Evolutionary conservation across 2,888 invertebrate species (phyloP).

Genomic region (Sicus ferrugineus): DNA sequence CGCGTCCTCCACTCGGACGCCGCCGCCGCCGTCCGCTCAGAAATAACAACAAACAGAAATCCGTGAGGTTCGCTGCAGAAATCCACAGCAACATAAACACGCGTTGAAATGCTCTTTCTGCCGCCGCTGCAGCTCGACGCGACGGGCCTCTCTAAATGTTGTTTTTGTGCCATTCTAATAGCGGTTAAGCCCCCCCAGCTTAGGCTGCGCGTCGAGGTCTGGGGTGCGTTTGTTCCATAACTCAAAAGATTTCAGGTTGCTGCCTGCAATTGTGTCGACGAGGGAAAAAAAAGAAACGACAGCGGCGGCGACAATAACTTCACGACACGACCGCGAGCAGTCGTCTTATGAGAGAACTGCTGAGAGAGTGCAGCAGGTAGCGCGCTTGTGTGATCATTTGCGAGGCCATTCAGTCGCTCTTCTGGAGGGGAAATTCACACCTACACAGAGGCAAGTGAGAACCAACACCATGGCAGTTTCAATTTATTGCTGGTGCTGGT

Average conservation of each 20-base stretch:
- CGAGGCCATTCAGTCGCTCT: not conserved
- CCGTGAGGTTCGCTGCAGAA: not conserved
- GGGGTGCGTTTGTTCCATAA: constrained; percentile 6
- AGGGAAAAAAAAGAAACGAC: not conserved
- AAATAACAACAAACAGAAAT: not conserved
- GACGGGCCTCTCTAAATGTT: constrained; percentile 29
- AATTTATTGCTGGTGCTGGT: not conserved
- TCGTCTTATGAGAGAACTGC: too few relatives aligned
- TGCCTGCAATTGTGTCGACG: not conserved
- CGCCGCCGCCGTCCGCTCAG: not conserved
- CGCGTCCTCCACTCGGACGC: not conserved
- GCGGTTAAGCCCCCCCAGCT: constrained; percentile 29
- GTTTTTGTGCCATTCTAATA: constrained; percentile 31
- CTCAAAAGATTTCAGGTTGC: constrained; percentile 28
- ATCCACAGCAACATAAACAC: not conserved
- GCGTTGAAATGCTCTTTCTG: constrained; percentile 8
- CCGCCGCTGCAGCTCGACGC: not conserved
- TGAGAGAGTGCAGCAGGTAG: too few relatives aligned
- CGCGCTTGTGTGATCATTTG: not conserved
- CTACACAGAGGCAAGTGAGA: not conserved
- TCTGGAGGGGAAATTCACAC: not conserved
- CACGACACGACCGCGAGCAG: too few relatives aligned
- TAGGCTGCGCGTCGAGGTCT: constrained; percentile 8
- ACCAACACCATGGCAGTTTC: not conserved
- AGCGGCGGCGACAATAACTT: not conserved